Base-by-base conservation (phyloP, 1,140 invertebrate genomes). In the Ylistrum balloti region DNA sequence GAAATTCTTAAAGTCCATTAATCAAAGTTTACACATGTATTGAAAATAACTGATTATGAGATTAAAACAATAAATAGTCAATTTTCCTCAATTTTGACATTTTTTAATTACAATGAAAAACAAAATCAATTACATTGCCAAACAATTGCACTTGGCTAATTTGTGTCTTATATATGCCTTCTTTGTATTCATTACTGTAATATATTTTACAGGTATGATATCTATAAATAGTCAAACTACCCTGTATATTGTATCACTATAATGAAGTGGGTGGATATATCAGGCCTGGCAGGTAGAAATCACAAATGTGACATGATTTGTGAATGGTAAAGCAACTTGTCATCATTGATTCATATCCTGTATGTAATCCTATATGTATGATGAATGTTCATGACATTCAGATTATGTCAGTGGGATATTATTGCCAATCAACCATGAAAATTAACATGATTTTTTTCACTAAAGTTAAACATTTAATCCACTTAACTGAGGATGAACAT, bases 261-360 rank as follows among this genome's bases (percentile, higher is more conserved):
- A n/a, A n/a, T n/a, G n/a, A n/a, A n/a, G 56, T 74, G 56, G 56
- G 56, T 74, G 56, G 56, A 74, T 74, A 74, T 22, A 28, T 74
- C 56, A 74, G 56, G 56, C n/a, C 56, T 74, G n/a, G 11, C 56
- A 28, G n/a, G 56, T 74, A n/a, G 22, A 7, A 2, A 7, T 1
- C 41, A 45, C 41, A 28, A 5, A n/a, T 74, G 28, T 74, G 56
- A 13, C 56, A 74, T 74, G n/a, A 74, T 28, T 74, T 74, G 56
- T 74, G 56, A 74, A 74, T 74, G 56, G 56, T 1, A 28, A 17
- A 28, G 2, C 15, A 20, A 74, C 56, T 17, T 74, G 56, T 74
- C 56, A 74, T 28, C 22, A 48, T 22, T 48, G 45, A 48, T 22
- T 20, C 45, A 74, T 28, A 74, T 74, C 56, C 56, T 74, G 56